Conservation (phyloP, 2,113 vertebrate genomes). For the Thamnaconus septentrionalis region DNA sequence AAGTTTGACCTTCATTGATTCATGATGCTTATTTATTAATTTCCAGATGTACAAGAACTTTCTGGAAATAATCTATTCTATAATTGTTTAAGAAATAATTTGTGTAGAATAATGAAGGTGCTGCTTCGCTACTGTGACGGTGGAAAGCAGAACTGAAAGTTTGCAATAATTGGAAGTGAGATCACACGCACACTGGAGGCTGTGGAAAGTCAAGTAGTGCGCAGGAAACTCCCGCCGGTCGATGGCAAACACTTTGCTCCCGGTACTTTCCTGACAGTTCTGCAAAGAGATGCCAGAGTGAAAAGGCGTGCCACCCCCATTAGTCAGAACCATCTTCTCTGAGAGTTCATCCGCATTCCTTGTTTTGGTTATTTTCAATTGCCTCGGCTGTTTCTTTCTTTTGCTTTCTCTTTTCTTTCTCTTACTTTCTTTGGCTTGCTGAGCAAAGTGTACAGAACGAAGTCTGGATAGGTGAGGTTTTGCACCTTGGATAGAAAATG, state of each 20-base stretch:
- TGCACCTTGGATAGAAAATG: constrained; percentile 74
- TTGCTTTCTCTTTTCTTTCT: no score
- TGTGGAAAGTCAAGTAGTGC: constrained; percentile 78
- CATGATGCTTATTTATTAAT: no score
- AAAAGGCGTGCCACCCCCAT: constrained; percentile 82
- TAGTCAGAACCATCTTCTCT: constrained; percentile 84
- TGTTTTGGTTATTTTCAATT: constrained; percentile 88
- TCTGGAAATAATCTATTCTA: no score
- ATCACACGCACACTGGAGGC: constrained; percentile 63
- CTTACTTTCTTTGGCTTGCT: constrained; percentile 68
- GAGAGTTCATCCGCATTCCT: constrained; percentile 80
- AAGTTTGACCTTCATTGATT: no score
- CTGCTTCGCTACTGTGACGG: no score
- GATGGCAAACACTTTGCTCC: constrained; percentile 86
- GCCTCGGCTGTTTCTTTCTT: constrained; percentile 76
- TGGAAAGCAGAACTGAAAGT: no score
- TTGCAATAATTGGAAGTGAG: no score
- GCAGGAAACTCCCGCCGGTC: constrained; percentile 86
- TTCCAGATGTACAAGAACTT: no score
- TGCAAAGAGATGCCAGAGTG: constrained; percentile 90
- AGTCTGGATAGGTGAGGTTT: constrained; percentile 84
- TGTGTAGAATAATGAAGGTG: no score
- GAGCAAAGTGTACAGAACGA: constrained; percentile 77
- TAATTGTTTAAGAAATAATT: no score
- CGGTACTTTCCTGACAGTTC: constrained; percentile 84